Percentiles rank a stretch among this genome's conserved stretches.
phyloP scores from a whole-genome alignment of 2,113 vertebrate species.

The Eurystomus gularis region DNA sequence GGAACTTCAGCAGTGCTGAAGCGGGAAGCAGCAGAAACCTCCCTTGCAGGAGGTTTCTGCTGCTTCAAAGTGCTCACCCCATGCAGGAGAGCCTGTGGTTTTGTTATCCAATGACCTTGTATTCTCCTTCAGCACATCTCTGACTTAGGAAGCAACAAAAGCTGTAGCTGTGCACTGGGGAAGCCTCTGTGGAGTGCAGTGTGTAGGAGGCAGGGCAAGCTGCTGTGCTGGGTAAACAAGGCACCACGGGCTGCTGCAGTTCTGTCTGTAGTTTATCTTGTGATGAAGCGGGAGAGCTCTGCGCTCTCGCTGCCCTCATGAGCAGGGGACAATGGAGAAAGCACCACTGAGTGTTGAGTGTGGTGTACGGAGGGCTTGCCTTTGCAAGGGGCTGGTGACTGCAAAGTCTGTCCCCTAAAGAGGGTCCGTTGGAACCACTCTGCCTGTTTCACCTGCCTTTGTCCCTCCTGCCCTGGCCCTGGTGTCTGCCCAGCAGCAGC shows the following conservation, averaged over 20 bases:
- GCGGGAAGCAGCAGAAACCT: neutral
- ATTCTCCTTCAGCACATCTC: neutral
- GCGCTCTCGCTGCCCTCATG: neutral
- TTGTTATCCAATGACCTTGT: accelerated
- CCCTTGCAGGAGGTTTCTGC: neutral
- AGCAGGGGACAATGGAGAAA: neutral
- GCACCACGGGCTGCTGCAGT: accelerated
- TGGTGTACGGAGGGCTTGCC: neutral
- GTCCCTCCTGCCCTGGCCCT: neutral
- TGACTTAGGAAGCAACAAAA: neutral
- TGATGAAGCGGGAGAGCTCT: neutral
- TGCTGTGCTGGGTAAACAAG: neutral
- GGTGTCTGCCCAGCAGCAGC: accelerated
- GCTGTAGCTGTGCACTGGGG: neutral
- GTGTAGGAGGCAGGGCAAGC: neutral
- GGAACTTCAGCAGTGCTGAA: neutral
- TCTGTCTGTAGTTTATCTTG: neutral
- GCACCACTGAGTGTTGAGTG: neutral
- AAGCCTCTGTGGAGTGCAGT: neutral
- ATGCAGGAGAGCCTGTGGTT: neutral
- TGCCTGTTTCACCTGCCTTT: neutral
- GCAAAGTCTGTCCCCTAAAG: neutral
- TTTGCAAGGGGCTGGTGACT: neutral
- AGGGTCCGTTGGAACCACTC: neutral
- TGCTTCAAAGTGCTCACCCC: neutral